Base-by-base conservation (phyloP, 2,113 vertebrate species). In the Aspidoscelis tigris region DNA sequence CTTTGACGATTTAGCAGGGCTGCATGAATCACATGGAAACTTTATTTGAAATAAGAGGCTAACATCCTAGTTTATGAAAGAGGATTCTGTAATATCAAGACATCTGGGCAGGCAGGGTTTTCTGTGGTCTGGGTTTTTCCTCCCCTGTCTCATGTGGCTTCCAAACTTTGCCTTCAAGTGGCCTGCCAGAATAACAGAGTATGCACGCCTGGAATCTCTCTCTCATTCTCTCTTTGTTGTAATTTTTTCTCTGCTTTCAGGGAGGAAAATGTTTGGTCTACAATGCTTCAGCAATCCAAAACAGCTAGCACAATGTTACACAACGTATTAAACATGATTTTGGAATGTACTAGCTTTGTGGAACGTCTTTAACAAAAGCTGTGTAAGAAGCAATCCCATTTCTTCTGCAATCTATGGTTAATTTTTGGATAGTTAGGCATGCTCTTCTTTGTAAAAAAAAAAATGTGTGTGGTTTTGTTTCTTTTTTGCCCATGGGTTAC, bases 1-100 rank as follows among this genome's bases (percentile, higher is more conserved):
- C 76, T 85, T 87, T 78, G n/a, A 47, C 79, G 11, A 18, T 86
- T 82, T 90, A 89, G 39, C 61, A 86, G 64, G 61, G 18, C 20
- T 9, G 0, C 26, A 3, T 79, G 66, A 88, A 73, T 83, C 2
- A 2, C 53, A n/a, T 70, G 2, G 78, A 88, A 74, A 70, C 72
- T 20, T 81, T 84, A 24, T 84, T 88, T 81, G 89, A 78, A 85
- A 61, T 81, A 83, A 61, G 66, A 82, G 41, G 47, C 12, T 88
- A 86, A 76, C 39, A 80, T 20, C 7, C 26, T 53, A 20, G 58
- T 82, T 2, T 82, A 61, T 86, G 82, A 85, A 90, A 88, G 8
- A 41, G 84, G 89, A 77, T 80, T 88, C 43, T 68, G 47, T 64
- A 33, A 72, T 72, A 5, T 61, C 10, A 22, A 82, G 50, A 33